Evolutionary conservation across 2,113 vertebrate genomes (phyloP).

Genomic region (Tricholaema leucomelas): DNA sequence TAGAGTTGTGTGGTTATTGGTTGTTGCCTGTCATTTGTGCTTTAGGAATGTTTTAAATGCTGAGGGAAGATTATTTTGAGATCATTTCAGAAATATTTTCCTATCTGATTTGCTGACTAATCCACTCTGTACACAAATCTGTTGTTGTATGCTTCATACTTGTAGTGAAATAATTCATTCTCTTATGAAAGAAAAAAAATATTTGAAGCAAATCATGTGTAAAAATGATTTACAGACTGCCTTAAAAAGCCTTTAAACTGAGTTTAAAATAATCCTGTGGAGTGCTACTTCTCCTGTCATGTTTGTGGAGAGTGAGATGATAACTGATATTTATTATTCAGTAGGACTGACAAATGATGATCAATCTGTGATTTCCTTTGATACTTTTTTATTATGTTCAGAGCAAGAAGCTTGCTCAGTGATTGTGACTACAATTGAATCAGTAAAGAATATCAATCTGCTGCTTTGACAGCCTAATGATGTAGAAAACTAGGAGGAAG

Average conservation of each 20-base stretch:
- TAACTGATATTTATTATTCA: slow-evolving; percentile 16
- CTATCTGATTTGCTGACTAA: neutral
- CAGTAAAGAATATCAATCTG: slow-evolving; percentile 19
- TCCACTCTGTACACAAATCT: neutral
- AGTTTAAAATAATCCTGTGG: neutral
- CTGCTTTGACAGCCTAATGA: slow-evolving; percentile 30
- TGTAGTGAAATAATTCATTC: neutral
- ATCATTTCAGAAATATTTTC: neutral
- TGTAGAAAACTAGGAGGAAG: slow-evolving; percentile 18
- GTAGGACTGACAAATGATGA: neutral
- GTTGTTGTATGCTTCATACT: neutral
- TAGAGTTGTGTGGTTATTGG: neutral
- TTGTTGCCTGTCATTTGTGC: neutral
- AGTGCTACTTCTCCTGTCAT: slow-evolving; percentile 37
- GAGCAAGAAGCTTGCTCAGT: neutral
- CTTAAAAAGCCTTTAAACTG: neutral
- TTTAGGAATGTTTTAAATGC: neutral
- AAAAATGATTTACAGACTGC: neutral
- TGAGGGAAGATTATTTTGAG: neutral
- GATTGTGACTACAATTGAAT: slow-evolving; percentile 25
- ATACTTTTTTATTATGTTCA: slow-evolving; percentile 26
- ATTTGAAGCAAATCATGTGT: neutral
- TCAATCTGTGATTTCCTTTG: slow-evolving; percentile 4
- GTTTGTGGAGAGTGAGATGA: neutral
- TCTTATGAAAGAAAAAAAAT: neutral